Evolutionary conservation across 2,888 invertebrate genomes (phyloP), one percentile per base, ranked within the genome.

Genomic region (Carcina quercana): DNA sequence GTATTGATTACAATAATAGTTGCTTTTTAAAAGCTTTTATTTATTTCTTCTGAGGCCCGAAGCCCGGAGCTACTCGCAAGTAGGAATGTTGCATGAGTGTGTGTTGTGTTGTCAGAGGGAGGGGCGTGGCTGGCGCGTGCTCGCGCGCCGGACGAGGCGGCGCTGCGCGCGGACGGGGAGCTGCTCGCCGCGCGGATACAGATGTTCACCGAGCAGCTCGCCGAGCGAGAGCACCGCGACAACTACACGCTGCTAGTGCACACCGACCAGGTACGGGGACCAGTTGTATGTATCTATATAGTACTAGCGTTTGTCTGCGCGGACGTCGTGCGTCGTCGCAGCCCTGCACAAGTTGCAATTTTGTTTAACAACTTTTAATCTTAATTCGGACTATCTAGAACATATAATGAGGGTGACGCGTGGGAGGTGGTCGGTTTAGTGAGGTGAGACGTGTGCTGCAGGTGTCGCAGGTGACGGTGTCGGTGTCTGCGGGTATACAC

Each of bases 201-300:
- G 30, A 40, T 44, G 34, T 37, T 39, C 45, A 42, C 43, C 35
- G 42, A 40, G 34, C 28, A 38, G 42, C 41, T 42, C 34, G 29
- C 22, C 28, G 29, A 45, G 21, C 52, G 5, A 22, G 11, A 24
- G 21, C 36, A 86, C 89, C 25, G 13, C 74, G 76, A 44, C 52
- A 93, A 93, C 68, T 72, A 92, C 30, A 89, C 93, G 13, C 85
- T 94, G 59, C 86, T 88, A 39, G 60, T 95, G 53, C 93, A 94
- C 67, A 95, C 95, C 3, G 88, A 87, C 28, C 90, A 91, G 73
- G 64, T 58, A 34, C 38, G 43, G 12, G 4, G 4, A 17, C 4
- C 7, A 4, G n/a, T n/a, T n/a, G n/a, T n/a, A 3, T 19, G 19
- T 19, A 3, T 19, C 8, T 17, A 17, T 17, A 17, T 7, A 8